phyloP scores from a whole-genome alignment of 2,113 vertebrate species.

The Hippocampus barbouri region DNA sequence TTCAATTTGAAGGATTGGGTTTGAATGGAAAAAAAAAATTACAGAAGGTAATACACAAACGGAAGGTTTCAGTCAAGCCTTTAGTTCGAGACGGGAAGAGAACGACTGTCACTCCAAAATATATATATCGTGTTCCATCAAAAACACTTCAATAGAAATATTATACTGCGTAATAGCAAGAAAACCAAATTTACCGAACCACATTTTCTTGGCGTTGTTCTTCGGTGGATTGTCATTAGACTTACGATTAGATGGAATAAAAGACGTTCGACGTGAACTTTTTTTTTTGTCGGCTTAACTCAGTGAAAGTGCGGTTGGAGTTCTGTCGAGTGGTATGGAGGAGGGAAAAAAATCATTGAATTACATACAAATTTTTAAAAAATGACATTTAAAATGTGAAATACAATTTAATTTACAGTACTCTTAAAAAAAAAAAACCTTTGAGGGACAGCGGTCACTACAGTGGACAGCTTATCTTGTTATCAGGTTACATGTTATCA shows the following conservation, averaged over 20 bases:
- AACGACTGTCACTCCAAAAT: not conserved
- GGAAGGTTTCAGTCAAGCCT: not conserved
- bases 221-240: not conserved
- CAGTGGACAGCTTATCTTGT: too few relatives aligned
- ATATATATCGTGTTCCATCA: slow-evolving; percentile 1
- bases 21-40: not conserved
- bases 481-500: too few relatives aligned
- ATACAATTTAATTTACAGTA: too few relatives aligned
- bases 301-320: not conserved
- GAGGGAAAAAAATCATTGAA: not conserved
- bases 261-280: not conserved
- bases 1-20: too few relatives aligned
- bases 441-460: too few relatives aligned
- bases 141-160: slow-evolving; percentile 1
- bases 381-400: not conserved
- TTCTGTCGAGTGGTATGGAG: not conserved
- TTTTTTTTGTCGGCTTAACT: not conserved
- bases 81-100: not conserved
- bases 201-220: not conserved
- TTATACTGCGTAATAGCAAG: not conserved
- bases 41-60: not conserved
- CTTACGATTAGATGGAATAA: not conserved
- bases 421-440: too few relatives aligned
- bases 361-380: not conserved
- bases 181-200: not conserved